These are phyloP conservation scores for Gnathonemus echidnorhynchus DNA, from an alignment of 2,113 vertebrate genomes.

Conservation along the genomic window DNA sequence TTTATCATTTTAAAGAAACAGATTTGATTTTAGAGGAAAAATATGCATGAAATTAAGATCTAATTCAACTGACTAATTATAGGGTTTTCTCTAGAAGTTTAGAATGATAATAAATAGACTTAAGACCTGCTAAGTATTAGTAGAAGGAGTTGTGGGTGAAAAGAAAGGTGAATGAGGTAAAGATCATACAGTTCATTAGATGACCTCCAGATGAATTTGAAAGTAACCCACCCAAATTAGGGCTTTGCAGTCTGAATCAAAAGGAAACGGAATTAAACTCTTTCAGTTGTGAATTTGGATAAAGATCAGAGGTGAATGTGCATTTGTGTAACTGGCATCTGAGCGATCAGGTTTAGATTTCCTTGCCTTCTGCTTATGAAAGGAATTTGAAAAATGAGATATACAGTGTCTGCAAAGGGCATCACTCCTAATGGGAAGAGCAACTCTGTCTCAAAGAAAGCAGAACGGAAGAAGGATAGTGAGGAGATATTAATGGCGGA, in stretches of 20 bases:
- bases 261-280: neutral
- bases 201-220: neutral
- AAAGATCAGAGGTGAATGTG: conserved; percentile 1
- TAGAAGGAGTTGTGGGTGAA: neutral
- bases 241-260: neutral
- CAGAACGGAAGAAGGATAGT: neutral
- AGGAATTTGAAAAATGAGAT: neutral
- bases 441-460: neutral
- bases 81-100: neutral
- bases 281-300: conserved; percentile 8
- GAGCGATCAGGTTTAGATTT: neutral
- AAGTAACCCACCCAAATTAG: neutral
- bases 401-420: neutral
- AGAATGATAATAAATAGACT: neutral
- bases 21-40: neutral
- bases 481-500: conserved; percentile 2
- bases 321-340: neutral
- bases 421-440: neutral
- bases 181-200: neutral
- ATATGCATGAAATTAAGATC: neutral
- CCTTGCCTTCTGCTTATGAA: neutral
- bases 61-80: neutral
- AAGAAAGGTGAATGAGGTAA: neutral
- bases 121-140: neutral
- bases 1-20: neutral